Evolutionary conservation across 2,888 invertebrate genomes (phyloP).

Genomic region (Ormyrus rosae): DNA sequence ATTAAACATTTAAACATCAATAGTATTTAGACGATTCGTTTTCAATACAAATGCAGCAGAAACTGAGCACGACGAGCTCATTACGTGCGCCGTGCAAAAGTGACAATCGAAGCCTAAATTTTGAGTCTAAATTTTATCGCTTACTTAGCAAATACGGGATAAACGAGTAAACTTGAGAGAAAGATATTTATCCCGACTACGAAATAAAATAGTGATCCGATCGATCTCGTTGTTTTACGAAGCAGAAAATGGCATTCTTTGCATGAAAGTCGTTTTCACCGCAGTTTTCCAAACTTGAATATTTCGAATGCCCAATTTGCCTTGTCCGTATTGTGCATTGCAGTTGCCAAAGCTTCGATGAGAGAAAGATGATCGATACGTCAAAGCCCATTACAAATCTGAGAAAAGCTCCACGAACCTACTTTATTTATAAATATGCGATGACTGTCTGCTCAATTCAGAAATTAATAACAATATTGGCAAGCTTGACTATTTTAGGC

Average conservation of each 20-base stretch:
- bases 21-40: not conserved
- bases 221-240: not conserved
- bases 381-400: conserved; percentile 12
- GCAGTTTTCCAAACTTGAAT: not conserved
- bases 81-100: conserved; percentile 11
- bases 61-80: conserved; percentile 13
- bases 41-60: not conserved
- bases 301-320: conserved; percentile 38
- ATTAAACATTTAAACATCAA: not conserved
- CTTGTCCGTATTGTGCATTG: conserved; percentile 48
- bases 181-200: not conserved
- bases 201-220: not conserved
- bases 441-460: not conserved
- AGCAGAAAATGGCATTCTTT: not conserved
- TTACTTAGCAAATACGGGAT: conserved; percentile 8
- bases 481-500: not conserved
- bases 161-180: not conserved
- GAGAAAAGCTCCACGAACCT: conserved; percentile 14
- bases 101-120: conserved; percentile 50
- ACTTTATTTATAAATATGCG: not conserved
- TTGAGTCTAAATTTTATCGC: conserved; percentile 18
- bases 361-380: conserved; percentile 28
- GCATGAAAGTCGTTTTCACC: conserved; percentile 3
- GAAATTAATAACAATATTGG: too few species aligned
- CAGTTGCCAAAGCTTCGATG: conserved; percentile 51